Evolutionary conservation across 2,888 invertebrate genomes (phyloP), one percentile per base, ranked within the genome.

Genomic region (Microplitis deprimator): DNA sequence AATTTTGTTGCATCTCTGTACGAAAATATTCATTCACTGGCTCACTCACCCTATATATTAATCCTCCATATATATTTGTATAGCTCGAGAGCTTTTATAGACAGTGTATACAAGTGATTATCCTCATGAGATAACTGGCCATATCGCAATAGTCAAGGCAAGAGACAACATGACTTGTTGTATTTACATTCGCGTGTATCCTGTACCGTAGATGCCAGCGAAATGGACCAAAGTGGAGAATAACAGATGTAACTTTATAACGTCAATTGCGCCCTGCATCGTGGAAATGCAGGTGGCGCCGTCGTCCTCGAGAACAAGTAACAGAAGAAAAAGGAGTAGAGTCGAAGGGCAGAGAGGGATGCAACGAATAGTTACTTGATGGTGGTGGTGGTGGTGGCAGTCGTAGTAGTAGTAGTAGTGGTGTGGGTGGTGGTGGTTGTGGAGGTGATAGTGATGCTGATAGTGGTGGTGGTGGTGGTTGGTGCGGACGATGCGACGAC

Each of bases 401-500:
- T 8, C 77, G 78, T 29, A 79, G 39, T 76, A 13, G 80, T 77
- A 39, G 70, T 59, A 16, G 77, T 29, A 79, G 77, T 80, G 78
- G 80, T 76, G 81, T 78, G 77, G 16, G 80, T 77, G 50, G 70
- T 59, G 20, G 77, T 70, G 72, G 77, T 80, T 77, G 79, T 79
- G 76, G 79, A 75, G 80, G 80, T 79, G 77, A 73, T 75, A 78
- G 68, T 75, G 79, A 76, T 71, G 80, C 50, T 50, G 50, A 29
- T 29, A 76, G 81, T 80, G 80, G 81, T 77, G 80, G 79, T 79
- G 80, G 77, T 80, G 78, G 80, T 76, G 81, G 75, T 77, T 79
- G 80, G 81, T 80, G 83, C 82, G 82, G 82, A 81, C 77, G 81
- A 80, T 78, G 83, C 82, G 81, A 78, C 75, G 84, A 83, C 82